Conservation (phyloP, 2,113 vertebrate genomes). For the Pelusios castaneus region DNA sequence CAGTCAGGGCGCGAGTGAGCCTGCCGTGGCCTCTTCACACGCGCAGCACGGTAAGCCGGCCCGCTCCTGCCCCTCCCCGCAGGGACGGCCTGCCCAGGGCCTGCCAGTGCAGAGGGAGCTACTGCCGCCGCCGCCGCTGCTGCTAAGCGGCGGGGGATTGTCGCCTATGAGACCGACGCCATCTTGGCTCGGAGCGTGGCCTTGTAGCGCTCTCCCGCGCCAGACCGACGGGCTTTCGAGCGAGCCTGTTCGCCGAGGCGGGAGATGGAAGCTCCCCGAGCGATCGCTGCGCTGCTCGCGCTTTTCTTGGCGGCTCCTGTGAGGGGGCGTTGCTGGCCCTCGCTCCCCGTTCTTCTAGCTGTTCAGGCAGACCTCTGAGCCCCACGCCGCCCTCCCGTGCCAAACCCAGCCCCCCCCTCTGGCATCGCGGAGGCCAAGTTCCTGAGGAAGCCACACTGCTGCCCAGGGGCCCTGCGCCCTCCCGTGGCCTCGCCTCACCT, state of each 20-base stretch:
- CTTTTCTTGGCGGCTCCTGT: background rate
- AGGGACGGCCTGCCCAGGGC: background rate
- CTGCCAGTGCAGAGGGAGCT: background rate
- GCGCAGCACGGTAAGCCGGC: slow-evolving; percentile 28
- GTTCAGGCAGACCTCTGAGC: background rate
- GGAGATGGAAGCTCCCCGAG: background rate
- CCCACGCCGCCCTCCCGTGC: background rate
- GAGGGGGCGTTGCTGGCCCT: background rate
- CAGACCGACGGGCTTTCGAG: too few relatives aligned
- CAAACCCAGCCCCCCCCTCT: background rate
- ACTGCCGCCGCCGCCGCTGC: too few relatives aligned
- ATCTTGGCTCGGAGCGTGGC: slow-evolving; percentile 56
- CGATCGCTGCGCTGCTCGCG: background rate
- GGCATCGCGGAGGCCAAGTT: background rate
- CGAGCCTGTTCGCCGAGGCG: too few relatives aligned
- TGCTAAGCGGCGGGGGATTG: background rate
- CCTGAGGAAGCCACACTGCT: background rate
- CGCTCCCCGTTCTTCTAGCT: background rate
- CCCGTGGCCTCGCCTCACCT: slow-evolving; percentile 31
- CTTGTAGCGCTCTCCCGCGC: background rate
- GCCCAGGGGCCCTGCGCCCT: background rate
- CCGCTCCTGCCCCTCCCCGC: background rate
- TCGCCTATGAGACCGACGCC: slow-evolving; percentile 49
- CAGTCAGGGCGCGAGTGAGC: background rate
- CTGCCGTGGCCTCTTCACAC: background rate